phyloP scores from a whole-genome alignment of 2,797 vertebrate species.

The Sus cebifrons region DNA sequence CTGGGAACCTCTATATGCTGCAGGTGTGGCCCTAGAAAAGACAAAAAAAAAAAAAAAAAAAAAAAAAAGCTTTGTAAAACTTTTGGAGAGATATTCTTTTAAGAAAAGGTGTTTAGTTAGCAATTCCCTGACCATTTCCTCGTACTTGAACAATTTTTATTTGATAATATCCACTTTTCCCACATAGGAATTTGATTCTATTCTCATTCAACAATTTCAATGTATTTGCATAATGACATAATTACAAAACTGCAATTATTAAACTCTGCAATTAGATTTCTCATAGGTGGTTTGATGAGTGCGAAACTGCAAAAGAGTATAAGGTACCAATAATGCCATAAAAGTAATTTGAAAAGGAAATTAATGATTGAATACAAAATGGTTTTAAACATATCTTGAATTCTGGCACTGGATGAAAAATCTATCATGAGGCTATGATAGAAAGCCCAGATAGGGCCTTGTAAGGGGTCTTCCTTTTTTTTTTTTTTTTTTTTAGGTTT shows the following conservation, averaged over 20 bases:
- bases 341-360: not conserved
- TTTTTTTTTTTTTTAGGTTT: no score
- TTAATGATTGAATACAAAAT: not conserved
- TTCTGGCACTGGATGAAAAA: not conserved
- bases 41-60: no score
- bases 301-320: not conserved
- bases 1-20: no score
- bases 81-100: not conserved
- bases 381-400: not conserved
- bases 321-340: not conserved
- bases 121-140: not conserved
- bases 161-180: not conserved
- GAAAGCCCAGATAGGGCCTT: rapidly evolving
- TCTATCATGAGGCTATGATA: not conserved
- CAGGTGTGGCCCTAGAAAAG: no score
- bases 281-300: not conserved
- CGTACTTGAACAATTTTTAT: not conserved
- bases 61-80: slow-evolving; percentile 9
- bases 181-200: not conserved
- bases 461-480: not conserved
- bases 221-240: not conserved
- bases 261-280: slow-evolving; percentile 32
- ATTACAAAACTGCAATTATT: not conserved
- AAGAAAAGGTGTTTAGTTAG: not conserved
- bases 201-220: slow-evolving; percentile 33